Base-by-base conservation (phyloP, 2,888 invertebrate species). In the Drosophila lacicola region DNA sequence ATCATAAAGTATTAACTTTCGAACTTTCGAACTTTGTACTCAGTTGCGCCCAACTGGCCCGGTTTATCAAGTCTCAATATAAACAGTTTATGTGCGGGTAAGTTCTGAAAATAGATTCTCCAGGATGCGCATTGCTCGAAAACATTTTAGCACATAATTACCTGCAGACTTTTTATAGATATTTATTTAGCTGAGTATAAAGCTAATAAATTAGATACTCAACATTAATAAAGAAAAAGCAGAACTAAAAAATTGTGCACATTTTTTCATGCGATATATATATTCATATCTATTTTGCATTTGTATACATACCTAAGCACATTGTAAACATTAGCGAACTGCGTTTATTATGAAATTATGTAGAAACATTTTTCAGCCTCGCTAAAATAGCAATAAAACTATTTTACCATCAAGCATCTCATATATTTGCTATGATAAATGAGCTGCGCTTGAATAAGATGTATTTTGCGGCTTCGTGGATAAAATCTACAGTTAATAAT, bases 111-210 rank as follows among this genome's bases (percentile, higher is more conserved):
- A 76, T 73, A 78, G 58, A 70, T 51, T 25, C 54, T 58, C 75
- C 75, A 71, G 80, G 72, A 76, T 75, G 70, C 64, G 42, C 14
- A 34, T 64, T 54, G 42, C 56, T n/a, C 54, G 14, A 46, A 42
- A 63, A 71, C 65, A 70, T 79, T 74, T 86, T 70, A 74, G 47
- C 89, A 86, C 82, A 78, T 79, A 88, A 88, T 88, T 83, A 88
- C 60, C 67, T 44, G n/a, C 17, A 65, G 47, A 55, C 57, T 69
- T 61, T 70, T 65, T 70, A 62, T 61, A 51, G 46, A 44, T 73
- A 60, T 75, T 54, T 66, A 60, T 50, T 46, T 58, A 50, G 68
- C 54, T 55, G 33, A 36, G 11, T 17, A 56, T 55, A 47, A 34
- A 62, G 50, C 61, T 60, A 72, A 78, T 76, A 76, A 76, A 76